These are phyloP conservation scores for Charina bottae DNA, from an alignment of 2,113 vertebrate genomes.

Conservation along the genomic window DNA sequence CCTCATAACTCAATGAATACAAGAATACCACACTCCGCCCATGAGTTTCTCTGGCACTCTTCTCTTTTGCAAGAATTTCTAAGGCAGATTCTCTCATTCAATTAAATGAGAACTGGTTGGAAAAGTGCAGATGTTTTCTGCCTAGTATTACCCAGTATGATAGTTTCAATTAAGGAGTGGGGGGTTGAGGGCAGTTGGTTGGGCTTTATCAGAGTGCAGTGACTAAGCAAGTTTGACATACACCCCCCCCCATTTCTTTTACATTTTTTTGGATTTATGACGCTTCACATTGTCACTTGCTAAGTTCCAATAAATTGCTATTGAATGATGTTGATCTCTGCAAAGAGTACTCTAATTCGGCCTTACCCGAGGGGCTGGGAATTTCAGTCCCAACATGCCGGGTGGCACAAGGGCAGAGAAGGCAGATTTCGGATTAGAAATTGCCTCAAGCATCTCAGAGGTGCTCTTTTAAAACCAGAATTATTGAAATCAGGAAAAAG, in stretches of 20 bases:
- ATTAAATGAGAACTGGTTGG: too few relatives aligned
- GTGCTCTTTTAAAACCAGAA: neutral
- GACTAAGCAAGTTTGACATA: too few relatives aligned
- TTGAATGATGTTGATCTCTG: constrained; percentile 29
- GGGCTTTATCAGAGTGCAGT: neutral
- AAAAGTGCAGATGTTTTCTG: too few relatives aligned
- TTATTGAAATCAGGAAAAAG: constrained; percentile 33
- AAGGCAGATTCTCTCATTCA: too few relatives aligned
- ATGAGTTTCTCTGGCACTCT: too few relatives aligned
- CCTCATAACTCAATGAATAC: too few relatives aligned
- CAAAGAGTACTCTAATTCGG: constrained; percentile 30
- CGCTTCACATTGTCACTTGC: neutral
- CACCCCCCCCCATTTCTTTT: neutral
- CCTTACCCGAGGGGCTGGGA: neutral
- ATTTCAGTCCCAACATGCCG: too few relatives aligned
- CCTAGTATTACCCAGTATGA: neutral
- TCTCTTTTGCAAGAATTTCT: too few relatives aligned
- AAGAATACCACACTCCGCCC: too few relatives aligned
- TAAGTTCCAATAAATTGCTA: neutral
- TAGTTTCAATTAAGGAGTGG: too few relatives aligned
- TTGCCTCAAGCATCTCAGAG: neutral
- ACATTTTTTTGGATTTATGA: neutral
- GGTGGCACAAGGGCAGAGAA: neutral
- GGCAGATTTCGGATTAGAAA: neutral
- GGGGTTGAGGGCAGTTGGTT: neutral